Conservation (phyloP, 2,113 vertebrate species). For the Hiodon alosoides region DNA sequence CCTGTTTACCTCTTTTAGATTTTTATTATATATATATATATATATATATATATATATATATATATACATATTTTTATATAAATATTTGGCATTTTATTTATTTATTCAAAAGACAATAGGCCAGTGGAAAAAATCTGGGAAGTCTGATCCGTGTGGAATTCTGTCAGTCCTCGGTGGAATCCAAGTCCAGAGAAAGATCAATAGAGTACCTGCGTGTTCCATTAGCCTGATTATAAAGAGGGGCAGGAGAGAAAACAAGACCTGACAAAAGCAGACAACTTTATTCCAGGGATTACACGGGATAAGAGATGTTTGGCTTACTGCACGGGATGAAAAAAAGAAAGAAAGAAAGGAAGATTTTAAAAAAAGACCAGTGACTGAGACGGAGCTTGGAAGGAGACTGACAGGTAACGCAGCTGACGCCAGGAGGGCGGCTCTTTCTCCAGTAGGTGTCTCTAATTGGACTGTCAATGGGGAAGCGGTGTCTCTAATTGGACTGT, state of each 20-base stretch:
- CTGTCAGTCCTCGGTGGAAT: conserved; percentile 74
- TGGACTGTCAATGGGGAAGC: too few species aligned
- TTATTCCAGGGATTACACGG: conserved; percentile 80
- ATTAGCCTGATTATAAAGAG: conserved; percentile 86
- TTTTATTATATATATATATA: too few species aligned
- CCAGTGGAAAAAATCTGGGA: conserved; percentile 52
- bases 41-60: too few species aligned
- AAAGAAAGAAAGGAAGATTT: conserved; percentile 42
- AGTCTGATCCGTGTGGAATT: conserved; percentile 69
- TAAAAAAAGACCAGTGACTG: too few species aligned
- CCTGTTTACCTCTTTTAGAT: too few species aligned
- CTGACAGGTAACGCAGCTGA: conserved; percentile 76
- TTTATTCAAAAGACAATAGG: conserved; percentile 12
- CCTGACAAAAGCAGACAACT: conserved; percentile 71
- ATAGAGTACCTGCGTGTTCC: conserved; percentile 82
- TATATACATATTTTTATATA: too few species aligned
- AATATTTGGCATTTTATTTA: conserved; percentile 9
- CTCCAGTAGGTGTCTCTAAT: conserved; percentile 71
- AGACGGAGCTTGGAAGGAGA: conserved; percentile 63
- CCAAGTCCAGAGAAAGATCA: conserved; percentile 72
- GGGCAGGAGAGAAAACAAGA: conserved; percentile 54
- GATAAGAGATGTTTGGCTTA: conserved; percentile 64
- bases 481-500: conserved; percentile 61
- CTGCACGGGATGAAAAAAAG: conserved; percentile 66
- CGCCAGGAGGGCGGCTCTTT: conserved; percentile 63